Evolutionary conservation across 2,113 vertebrate genomes (phyloP).

Genomic region (Ammodytes marinus): DNA sequence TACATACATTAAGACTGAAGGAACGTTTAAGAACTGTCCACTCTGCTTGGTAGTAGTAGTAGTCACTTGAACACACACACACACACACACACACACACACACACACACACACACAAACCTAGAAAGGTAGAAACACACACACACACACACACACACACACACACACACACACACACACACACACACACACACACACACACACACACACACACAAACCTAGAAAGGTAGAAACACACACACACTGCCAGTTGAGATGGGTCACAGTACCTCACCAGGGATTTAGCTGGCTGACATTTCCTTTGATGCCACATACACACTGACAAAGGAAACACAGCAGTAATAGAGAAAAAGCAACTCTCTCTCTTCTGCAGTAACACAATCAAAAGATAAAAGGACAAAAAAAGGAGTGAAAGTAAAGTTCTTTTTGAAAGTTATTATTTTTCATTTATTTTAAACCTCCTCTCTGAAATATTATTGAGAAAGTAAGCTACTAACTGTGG

Average conservation of each 20-base stretch:
- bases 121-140: neutral
- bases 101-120: neutral
- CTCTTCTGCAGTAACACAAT: conserved; percentile 13
- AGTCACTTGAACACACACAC: conserved; percentile 22
- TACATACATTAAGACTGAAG: conserved; percentile 24
- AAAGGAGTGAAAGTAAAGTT: conserved; percentile 9
- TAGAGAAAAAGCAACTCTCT: conserved; percentile 1
- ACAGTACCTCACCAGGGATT: conserved; percentile 36
- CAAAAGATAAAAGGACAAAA: conserved; percentile 38
- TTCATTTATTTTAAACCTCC: neutral
- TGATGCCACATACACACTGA: conserved; percentile 39
- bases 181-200: neutral
- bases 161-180: neutral
- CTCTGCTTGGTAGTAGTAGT: conserved; percentile 18
- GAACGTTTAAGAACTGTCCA: conserved; percentile 4
- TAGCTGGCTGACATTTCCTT: conserved; percentile 49
- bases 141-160: neutral
- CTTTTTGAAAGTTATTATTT: neutral
- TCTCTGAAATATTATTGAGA: conserved; percentile 13
- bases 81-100: no score
- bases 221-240: neutral
- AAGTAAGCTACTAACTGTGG: conserved; percentile 1
- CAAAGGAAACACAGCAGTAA: conserved; percentile 30
- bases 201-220: neutral
- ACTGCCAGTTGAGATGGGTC: conserved; percentile 29